phyloP scores from a whole-genome alignment of 2,797 vertebrate genomes.

The Neosilurus mollespiculum region DNA sequence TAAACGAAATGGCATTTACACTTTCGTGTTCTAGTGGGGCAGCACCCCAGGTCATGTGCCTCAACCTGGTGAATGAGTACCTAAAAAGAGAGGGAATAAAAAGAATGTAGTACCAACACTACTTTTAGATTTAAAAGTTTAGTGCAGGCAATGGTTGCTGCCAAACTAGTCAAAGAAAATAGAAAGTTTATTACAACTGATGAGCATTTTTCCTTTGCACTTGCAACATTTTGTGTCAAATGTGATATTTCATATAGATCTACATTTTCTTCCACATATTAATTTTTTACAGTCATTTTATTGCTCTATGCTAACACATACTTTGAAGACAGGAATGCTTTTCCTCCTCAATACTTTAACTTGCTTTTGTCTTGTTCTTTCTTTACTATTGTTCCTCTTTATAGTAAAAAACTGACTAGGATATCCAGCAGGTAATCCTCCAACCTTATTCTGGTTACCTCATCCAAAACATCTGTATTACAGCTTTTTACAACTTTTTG shows the following conservation, averaged over 20 bases:
- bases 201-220: not conserved
- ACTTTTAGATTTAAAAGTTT: not conserved
- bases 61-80: not conserved
- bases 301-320: slow-evolving; percentile 11
- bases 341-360: slow-evolving; percentile 79
- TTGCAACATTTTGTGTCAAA: not conserved
- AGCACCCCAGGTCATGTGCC: not conserved
- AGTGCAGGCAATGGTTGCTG: not conserved
- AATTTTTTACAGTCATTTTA: not conserved
- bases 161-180: not conserved
- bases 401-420: slow-evolving; percentile 99
- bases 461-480: slow-evolving; percentile 85
- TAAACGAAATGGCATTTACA: not conserved
- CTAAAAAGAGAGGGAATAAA: not conserved
- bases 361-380: slow-evolving; percentile 91
- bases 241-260: not conserved
- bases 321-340: slow-evolving; percentile 58
- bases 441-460: slow-evolving; percentile 80
- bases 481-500: slow-evolving; percentile 71
- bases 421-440: slow-evolving; percentile 93
- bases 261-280: not conserved
- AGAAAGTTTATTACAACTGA: not conserved
- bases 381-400: slow-evolving; percentile 93
- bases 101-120: not conserved
- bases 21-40: not conserved